These are phyloP conservation scores for Pseudomyrmex gracilis DNA, from an alignment of 1,140 invertebrate species.

Conservation along the genomic window DNA sequence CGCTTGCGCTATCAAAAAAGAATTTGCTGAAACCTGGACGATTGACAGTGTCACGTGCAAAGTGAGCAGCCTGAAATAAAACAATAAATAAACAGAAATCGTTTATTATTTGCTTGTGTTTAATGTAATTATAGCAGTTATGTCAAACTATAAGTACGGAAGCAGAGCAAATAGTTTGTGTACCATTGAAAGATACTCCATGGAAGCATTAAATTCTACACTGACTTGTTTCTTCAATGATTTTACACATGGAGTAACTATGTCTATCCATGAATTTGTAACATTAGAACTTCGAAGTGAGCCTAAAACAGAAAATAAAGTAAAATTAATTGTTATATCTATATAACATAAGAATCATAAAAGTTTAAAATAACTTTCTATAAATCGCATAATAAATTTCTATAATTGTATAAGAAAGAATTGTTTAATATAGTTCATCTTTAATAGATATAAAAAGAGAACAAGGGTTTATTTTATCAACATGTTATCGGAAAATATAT, in stretches of 20 bases:
- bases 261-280: conserved; percentile 88
- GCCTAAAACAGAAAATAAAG: conserved; percentile 78
- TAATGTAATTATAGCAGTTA: conserved; percentile 1
- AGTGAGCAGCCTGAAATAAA: conserved; percentile 90
- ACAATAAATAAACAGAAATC: background rate
- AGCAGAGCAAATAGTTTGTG: conserved; percentile 29
- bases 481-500: conserved; percentile 21
- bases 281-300: conserved; percentile 81
- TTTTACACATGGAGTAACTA: conserved; percentile 88
- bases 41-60: conserved; percentile 91
- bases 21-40: conserved; percentile 95
- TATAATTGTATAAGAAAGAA: background rate
- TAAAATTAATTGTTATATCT: conserved; percentile 13
- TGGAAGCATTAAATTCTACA: conserved; percentile 91
- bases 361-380: conserved; percentile 8
- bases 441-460: conserved; percentile 9
- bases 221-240: conserved; percentile 90
- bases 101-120: background rate
- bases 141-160: conserved; percentile 14
- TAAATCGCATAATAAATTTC: conserved; percentile 10
- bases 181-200: conserved; percentile 94
- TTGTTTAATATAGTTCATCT: background rate
- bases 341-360: background rate
- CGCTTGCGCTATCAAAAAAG: conserved; percentile 93
- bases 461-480: conserved; percentile 28